Evolutionary conservation across 2,888 invertebrate genomes (phyloP).

Genomic region (Gymnoscelis rufifasciata): DNA sequence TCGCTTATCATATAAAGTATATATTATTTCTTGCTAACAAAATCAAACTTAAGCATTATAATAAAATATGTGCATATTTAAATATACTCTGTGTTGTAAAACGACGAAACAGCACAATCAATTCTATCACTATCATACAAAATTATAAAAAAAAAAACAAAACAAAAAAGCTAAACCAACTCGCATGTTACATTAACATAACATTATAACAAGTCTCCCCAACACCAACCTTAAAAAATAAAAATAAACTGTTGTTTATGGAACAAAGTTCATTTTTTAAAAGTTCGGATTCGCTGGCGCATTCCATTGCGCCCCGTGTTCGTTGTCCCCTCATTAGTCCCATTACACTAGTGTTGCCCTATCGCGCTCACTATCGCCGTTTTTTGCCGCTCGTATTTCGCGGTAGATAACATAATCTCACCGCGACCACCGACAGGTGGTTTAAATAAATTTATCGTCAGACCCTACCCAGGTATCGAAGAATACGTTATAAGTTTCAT

Average conservation of each 20-base stretch:
- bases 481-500: neutral
- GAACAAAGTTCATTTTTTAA: neutral
- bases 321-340: slow-evolving; percentile 12
- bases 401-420: slow-evolving; percentile 53
- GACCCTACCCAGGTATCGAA: slow-evolving; percentile 20
- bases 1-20: too few species aligned
- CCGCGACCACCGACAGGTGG: slow-evolving; percentile 42
- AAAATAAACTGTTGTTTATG: neutral
- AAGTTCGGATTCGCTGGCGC: neutral
- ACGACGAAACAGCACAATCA: too few species aligned
- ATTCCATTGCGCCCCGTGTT: neutral
- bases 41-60: too few species aligned
- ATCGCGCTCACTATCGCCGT: slow-evolving; percentile 16
- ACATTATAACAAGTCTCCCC: too few species aligned
- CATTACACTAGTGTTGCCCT: slow-evolving; percentile 22
- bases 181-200: too few species aligned
- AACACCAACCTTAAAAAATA: too few species aligned
- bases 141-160: too few species aligned
- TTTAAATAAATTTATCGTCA: slow-evolving; percentile 64
- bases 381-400: slow-evolving; percentile 42
- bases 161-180: too few species aligned
- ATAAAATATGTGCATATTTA: too few species aligned
- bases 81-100: too few species aligned
- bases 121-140: too few species aligned
- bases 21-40: too few species aligned